Evolutionary conservation across 2,888 invertebrate genomes (phyloP).

Genomic region (Orthosia cruda): DNA sequence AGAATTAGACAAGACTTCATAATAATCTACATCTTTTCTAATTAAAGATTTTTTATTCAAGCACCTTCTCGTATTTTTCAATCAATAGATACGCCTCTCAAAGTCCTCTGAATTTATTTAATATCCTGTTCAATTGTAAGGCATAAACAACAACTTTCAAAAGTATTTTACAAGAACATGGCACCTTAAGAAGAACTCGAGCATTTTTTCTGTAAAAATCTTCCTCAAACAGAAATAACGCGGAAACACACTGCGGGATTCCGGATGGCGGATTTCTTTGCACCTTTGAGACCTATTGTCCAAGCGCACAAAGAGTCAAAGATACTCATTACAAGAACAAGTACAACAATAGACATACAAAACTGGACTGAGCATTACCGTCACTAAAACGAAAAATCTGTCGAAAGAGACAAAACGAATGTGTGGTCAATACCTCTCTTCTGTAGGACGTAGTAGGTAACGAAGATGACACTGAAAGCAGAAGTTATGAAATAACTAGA

Average conservation of each 20-base stretch:
- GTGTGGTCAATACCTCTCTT: no score
- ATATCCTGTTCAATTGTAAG: conserved; percentile 18
- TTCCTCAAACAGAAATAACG: conserved; percentile 48
- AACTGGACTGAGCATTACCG: no score
- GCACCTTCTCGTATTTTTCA: neutral
- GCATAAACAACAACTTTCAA: neutral
- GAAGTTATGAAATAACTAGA: no score
- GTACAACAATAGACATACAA: conserved; percentile 30
- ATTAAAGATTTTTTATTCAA: no score
- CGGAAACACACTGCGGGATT: conserved; percentile 66
- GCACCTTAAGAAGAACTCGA: conserved; percentile 2
- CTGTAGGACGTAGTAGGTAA: no score
- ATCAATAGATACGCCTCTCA: neutral
- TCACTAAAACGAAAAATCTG: no score
- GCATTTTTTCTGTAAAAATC: conserved; percentile 15
- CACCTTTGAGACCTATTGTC: conserved; percentile 51
- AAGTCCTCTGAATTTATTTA: neutral
- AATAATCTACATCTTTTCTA: no score
- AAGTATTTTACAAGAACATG: conserved; percentile 4
- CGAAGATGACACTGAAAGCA: no score
- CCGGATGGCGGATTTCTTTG: conserved; percentile 63
- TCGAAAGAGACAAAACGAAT: no score
- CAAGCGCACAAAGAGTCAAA: conserved; percentile 50
- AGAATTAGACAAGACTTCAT: no score
- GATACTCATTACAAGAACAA: conserved; percentile 51